Percentiles rank a stretch among this genome's conserved stretches.
Evolutionary conservation across 2,797 vertebrate species (phyloP).

Genomic region (Myotis daubentonii): DNA sequence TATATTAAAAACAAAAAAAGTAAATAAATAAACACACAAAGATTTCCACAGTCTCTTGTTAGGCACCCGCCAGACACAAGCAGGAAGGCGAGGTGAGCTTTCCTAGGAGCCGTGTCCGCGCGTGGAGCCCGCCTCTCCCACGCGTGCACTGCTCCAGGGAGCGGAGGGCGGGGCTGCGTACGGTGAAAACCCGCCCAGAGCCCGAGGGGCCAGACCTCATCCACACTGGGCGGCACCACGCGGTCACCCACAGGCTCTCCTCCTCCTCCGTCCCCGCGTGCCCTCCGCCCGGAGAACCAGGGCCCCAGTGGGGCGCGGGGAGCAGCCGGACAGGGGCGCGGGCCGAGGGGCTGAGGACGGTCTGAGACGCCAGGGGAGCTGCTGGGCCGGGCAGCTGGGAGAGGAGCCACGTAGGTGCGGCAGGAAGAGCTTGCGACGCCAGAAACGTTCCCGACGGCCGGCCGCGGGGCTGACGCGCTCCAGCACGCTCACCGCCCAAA

Average conservation of each 20-base stretch:
- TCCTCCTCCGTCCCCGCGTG: too few species aligned
- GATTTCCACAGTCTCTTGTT: neutral
- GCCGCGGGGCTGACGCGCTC: neutral
- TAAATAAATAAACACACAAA: too few species aligned
- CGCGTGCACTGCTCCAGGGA: neutral
- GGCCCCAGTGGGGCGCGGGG: too few species aligned
- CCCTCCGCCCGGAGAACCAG: too few species aligned
- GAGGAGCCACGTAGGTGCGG: too few species aligned
- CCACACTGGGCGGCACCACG: neutral
- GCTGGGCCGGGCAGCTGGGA: too few species aligned
- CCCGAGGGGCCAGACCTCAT: neutral
- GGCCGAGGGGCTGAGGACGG: neutral
- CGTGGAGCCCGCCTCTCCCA: neutral
- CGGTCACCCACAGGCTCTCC: neutral
- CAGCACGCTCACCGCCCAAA: neutral
- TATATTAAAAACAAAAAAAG: too few species aligned
- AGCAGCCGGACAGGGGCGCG: neutral
- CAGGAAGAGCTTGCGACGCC: rapidly evolving
- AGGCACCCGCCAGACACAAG: neutral
- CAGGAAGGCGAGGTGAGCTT: neutral
- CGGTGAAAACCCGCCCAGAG: neutral
- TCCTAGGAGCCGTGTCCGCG: neutral
- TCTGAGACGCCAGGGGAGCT: neutral
- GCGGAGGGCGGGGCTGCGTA: rapidly evolving
- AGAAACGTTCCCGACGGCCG: neutral